A percentile compares a stretch with the other conserved stretches of the same genome.
These are phyloP conservation scores for Metacarcinus magister DNA, from an alignment of 2,888 invertebrate species.

Conservation along the genomic window DNA sequence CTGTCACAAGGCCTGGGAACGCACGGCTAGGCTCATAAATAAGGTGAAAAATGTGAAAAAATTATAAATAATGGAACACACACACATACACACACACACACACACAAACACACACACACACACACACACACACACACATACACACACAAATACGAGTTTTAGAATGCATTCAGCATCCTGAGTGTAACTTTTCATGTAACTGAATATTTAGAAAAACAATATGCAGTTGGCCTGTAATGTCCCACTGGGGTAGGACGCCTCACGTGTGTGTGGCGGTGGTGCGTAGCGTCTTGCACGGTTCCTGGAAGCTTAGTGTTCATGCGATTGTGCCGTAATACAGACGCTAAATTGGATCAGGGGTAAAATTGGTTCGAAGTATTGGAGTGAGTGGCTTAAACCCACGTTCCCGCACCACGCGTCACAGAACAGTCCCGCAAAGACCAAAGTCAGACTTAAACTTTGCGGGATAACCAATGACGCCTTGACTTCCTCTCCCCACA, in stretches of 20 bases:
- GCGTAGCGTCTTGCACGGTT: background rate
- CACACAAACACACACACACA: conserved; percentile 42
- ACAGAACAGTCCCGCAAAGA: background rate
- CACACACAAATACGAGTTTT: background rate
- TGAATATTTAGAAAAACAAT: background rate
- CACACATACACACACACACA: conserved; percentile 32
- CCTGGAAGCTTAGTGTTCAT: background rate
- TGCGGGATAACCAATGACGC: background rate
- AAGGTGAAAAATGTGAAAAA: too few relatives aligned
- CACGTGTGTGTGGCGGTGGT: background rate
- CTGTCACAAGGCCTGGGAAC: too few relatives aligned
- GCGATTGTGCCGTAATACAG: background rate
- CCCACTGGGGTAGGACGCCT: background rate
- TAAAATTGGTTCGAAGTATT: background rate
- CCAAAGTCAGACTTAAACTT: background rate
- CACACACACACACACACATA: conserved; percentile 40
- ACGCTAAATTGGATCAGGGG: background rate
- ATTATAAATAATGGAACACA: too few relatives aligned
- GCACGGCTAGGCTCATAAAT: too few relatives aligned
- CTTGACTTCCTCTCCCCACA: background rate
- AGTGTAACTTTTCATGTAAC: background rate
- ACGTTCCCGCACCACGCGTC: background rate
- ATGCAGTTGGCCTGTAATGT: background rate
- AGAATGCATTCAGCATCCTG: background rate
- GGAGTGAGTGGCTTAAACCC: background rate